These are phyloP conservation scores for Echinops telfairi DNA, from an alignment of 2,113 vertebrate genomes.

Conservation along the genomic window DNA sequence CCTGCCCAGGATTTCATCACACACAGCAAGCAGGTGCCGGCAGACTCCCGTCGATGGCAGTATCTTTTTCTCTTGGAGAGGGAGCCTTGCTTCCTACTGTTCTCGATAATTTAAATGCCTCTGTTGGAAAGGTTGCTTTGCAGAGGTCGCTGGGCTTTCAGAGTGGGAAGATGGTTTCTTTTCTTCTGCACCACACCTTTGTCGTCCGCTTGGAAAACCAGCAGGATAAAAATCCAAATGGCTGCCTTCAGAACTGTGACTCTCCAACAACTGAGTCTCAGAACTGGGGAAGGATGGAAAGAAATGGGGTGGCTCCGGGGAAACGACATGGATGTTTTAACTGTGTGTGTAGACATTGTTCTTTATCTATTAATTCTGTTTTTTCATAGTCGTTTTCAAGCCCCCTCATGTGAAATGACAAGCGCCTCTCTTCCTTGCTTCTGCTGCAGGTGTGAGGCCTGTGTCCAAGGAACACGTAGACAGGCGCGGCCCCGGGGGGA, in stretches of 20 bases:
- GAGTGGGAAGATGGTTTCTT: not conserved
- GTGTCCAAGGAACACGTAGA: not conserved
- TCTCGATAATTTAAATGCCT: conserved; percentile 3
- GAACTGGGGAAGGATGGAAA: not conserved
- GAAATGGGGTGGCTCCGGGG: not conserved
- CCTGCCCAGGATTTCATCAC: not conserved
- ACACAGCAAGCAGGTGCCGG: not conserved
- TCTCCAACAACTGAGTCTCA: not conserved
- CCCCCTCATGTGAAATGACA: conserved; percentile 39
- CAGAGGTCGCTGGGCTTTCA: not conserved
- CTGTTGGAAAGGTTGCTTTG: not conserved
- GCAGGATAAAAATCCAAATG: conserved; percentile 22
- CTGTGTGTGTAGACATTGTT: too few relatives aligned
- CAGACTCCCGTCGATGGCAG: not conserved
- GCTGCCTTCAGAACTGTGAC: conserved; percentile 14
- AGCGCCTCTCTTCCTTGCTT: not conserved
- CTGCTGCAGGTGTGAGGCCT: not conserved
- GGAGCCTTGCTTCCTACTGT: not conserved
- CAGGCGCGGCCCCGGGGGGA: not conserved
- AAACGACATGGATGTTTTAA: not conserved
- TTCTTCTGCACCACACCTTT: conserved; percentile 48
- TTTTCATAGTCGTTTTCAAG: too few relatives aligned
- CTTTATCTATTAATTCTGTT: too few relatives aligned
- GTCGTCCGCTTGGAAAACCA: conserved; percentile 32
- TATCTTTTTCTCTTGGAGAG: not conserved